Evolutionary conservation across 2,113 vertebrate genomes (phyloP).

Genomic region (Puntigrus tetrazona): DNA sequence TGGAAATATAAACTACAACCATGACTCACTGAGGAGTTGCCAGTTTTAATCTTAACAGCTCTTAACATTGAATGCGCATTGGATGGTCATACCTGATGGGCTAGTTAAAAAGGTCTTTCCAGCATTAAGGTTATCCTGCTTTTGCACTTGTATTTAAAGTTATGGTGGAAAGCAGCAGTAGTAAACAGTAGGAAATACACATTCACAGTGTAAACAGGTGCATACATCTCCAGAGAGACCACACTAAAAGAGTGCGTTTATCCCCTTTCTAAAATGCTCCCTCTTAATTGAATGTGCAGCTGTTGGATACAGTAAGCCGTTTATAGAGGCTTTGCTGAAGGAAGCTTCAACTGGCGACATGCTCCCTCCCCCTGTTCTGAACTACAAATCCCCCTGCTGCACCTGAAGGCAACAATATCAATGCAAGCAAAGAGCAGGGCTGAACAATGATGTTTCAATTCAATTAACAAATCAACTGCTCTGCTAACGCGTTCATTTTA

Average conservation of each 20-base stretch:
- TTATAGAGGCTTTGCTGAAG: background rate
- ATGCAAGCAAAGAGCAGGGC: background rate
- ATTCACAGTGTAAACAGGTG: too few species aligned
- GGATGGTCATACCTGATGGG: too few species aligned
- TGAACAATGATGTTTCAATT: too few species aligned
- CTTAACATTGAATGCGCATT: too few species aligned
- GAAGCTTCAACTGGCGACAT: background rate
- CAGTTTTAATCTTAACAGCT: too few species aligned
- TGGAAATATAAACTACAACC: too few species aligned
- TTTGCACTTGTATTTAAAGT: background rate
- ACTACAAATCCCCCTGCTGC: background rate
- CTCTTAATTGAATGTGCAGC: background rate
- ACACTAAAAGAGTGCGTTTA: background rate
- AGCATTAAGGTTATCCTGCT: background rate
- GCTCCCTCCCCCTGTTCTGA: background rate
- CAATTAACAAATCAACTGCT: too few species aligned
- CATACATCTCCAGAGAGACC: background rate
- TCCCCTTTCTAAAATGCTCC: background rate
- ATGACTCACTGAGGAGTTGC: too few species aligned
- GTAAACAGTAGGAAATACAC: background rate
- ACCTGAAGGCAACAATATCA: background rate
- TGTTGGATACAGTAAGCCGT: background rate
- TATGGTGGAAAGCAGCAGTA: background rate
- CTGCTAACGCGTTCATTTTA: too few species aligned
- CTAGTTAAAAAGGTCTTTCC: too few species aligned